These are phyloP conservation scores for Drosophila tani DNA, from an alignment of 1,140 invertebrate species.

Conservation along the genomic window DNA sequence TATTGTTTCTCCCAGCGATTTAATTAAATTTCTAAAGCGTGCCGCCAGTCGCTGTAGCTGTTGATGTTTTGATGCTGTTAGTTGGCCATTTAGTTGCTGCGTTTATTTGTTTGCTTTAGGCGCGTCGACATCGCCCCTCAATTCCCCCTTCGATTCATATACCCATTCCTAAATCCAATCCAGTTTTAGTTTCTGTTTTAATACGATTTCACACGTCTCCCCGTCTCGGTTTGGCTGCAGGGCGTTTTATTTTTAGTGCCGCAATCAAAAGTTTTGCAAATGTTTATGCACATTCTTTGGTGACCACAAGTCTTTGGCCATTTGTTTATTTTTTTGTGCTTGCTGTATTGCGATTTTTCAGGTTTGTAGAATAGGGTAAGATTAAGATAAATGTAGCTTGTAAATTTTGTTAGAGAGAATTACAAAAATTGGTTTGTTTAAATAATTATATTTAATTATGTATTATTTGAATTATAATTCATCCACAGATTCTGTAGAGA, in stretches of 20 bases:
- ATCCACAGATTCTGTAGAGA: background rate
- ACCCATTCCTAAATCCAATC: conserved; percentile 14
- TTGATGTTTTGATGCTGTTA: conserved; percentile 55
- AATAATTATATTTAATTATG: background rate
- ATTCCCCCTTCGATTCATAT: background rate
- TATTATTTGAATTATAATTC: background rate
- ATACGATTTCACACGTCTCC: conserved; percentile 63
- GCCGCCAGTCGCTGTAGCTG: conserved; percentile 53
- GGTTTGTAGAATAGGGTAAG: background rate
- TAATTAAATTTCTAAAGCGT: conserved; percentile 79
- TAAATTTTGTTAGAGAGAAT: background rate
- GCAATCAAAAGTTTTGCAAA: conserved; percentile 76
- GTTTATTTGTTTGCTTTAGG: conserved; percentile 82
- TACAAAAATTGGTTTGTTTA: no score
- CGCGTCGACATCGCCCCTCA: conserved; percentile 63
- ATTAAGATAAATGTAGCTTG: background rate
- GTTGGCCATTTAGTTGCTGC: conserved; percentile 70
- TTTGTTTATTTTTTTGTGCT: conserved; percentile 45
- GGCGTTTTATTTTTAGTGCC: conserved; percentile 64
- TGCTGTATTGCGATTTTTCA: conserved; percentile 11
- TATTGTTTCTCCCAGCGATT: conserved; percentile 71
- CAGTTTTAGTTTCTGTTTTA: conserved; percentile 52
- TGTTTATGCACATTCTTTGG: conserved; percentile 73
- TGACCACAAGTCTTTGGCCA: conserved; percentile 73
- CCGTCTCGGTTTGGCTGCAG: background rate